Conservation (phyloP, 2,888 invertebrate genomes). For the Eretmocerus hayati region DNA sequence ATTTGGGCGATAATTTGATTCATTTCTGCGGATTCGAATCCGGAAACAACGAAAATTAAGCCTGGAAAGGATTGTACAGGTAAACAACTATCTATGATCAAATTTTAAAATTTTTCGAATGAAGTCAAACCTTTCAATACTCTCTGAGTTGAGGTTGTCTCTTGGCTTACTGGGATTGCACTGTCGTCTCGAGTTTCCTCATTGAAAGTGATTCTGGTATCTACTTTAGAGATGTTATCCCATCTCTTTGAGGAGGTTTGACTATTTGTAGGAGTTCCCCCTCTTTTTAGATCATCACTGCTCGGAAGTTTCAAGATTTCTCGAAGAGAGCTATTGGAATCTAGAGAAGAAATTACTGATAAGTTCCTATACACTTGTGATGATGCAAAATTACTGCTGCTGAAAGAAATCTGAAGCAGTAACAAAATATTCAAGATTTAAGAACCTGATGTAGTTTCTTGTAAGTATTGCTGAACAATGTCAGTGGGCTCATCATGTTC, state of each 20-base stretch:
- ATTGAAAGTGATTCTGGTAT: neutral
- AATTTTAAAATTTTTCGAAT: neutral
- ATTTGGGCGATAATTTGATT: constrained; percentile 48
- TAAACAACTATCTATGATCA: neutral
- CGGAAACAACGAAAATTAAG: constrained; percentile 45
- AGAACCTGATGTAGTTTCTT: constrained; percentile 22
- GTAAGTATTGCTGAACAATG: constrained; percentile 37
- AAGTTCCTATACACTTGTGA: too few relatives aligned
- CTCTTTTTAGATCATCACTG: constrained; percentile 14
- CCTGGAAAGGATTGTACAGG: constrained; percentile 28
- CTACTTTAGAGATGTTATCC: constrained; percentile 6
- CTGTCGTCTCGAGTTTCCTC: constrained; percentile 27
- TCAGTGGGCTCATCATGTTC: constrained; percentile 29
- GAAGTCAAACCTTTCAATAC: constrained; percentile 31
- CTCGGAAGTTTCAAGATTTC: constrained; percentile 22
- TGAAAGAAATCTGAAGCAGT: neutral
- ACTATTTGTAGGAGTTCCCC: constrained; percentile 13
- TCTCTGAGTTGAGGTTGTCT: constrained; percentile 25
- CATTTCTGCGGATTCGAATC: constrained; percentile 47
- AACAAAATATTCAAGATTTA: constrained; percentile 6
- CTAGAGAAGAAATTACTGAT: too few relatives aligned
- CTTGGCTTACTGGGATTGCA: constrained; percentile 35
- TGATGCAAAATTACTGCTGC: too few relatives aligned
- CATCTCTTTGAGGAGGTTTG: constrained; percentile 6
- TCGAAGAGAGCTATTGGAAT: constrained; percentile 22